Evolutionary conservation across 2,888 invertebrate species (phyloP).

Genomic region (Heliconius ethilla): DNA sequence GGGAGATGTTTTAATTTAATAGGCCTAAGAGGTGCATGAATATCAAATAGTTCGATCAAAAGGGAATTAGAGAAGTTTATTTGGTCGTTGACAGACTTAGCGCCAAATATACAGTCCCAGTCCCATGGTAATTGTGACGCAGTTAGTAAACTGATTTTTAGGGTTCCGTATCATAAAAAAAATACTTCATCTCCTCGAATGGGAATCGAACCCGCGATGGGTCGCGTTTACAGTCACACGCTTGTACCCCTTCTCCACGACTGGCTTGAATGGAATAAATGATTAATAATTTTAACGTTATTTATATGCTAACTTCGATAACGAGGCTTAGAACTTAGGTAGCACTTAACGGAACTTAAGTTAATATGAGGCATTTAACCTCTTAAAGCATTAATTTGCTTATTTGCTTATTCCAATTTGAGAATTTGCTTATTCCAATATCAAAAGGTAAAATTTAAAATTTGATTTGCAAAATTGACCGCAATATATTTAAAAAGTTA

Average conservation of each 20-base stretch:
- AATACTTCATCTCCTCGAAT: not conserved
- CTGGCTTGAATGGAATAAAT: no score
- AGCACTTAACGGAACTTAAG: not conserved
- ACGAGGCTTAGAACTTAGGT: not conserved
- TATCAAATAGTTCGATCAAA: no score
- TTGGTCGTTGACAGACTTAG: no score
- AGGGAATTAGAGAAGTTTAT: no score
- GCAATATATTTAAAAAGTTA: not conserved
- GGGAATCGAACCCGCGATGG: not conserved
- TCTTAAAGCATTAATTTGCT: not conserved
- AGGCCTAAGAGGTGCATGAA: no score
- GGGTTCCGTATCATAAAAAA: no score
- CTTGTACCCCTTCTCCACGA: no score
- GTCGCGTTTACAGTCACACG: not conserved
- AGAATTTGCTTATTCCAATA: not conserved
- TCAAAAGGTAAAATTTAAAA: not conserved
- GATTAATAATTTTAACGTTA: no score
- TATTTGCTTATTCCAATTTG: no score
- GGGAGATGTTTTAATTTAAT: no score
- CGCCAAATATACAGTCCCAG: no score
- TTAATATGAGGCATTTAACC: not conserved
- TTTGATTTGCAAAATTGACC: conserved; percentile 4
- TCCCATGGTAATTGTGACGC: not conserved
- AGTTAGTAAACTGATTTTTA: not conserved
- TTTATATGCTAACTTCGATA: not conserved